Conservation (phyloP, 2,888 invertebrate genomes). For the Phymatocera aterrima region DNA sequence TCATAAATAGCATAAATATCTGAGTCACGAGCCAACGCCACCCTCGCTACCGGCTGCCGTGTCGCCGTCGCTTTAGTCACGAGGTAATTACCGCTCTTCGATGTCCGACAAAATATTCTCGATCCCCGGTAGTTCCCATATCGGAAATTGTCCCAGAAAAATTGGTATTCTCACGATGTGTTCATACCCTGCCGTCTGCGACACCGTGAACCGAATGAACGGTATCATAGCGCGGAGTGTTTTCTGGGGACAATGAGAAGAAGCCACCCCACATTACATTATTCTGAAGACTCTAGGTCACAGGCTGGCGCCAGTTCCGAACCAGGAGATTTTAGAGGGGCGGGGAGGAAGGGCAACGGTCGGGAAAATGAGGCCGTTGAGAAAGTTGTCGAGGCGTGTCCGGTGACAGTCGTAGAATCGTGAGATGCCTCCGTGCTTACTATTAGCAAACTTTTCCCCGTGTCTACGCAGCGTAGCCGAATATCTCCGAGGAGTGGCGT, state of each 20-base stretch:
- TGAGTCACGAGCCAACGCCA: too few species aligned
- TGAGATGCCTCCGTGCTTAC: neutral
- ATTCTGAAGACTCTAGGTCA: neutral
- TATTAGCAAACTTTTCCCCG: neutral
- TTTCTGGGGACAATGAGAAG: neutral
- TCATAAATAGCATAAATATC: slow-evolving; percentile 30
- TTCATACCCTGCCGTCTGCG: neutral
- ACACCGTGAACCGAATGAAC: slow-evolving; percentile 7
- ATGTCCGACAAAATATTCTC: too few species aligned
- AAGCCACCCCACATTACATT: neutral
- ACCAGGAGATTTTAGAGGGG: neutral
- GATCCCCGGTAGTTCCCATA: too few species aligned
- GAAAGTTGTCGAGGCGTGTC: slow-evolving; percentile 26
- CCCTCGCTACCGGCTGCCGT: neutral
- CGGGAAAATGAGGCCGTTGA: neutral
- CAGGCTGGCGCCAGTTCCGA: neutral
- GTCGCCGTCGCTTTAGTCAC: neutral
- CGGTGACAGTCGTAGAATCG: neutral
- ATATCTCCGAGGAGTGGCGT: neutral
- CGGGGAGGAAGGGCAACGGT: neutral
- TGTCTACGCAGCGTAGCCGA: too few species aligned
- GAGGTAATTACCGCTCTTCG: slow-evolving; percentile 12
- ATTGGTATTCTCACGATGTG: neutral
- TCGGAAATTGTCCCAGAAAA: too few species aligned
- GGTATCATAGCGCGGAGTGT: neutral